These are phyloP conservation scores for Phaenicophaeus curvirostris DNA, from an alignment of 2,797 vertebrate genomes.

Conservation along the genomic window DNA sequence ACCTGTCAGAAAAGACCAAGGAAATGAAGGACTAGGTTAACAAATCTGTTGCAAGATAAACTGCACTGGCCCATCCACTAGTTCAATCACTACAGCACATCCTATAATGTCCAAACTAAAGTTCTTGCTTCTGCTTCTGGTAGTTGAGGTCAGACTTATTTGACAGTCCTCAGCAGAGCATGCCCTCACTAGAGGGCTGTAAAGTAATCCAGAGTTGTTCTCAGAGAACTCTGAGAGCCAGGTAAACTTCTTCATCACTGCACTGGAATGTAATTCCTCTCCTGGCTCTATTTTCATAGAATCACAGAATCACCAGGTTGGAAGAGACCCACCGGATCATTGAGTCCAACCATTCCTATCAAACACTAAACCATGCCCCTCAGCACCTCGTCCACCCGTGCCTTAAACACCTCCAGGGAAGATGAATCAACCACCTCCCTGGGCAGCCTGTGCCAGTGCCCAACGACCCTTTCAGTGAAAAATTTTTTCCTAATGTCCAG, in stretches of 20 bases:
- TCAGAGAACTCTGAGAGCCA: neutral
- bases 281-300: neutral
- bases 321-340: too few relatives aligned
- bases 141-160: neutral
- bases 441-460: too few relatives aligned
- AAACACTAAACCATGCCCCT: too few relatives aligned
- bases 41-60: neutral
- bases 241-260: neutral
- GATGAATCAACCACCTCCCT: too few relatives aligned
- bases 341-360: too few relatives aligned
- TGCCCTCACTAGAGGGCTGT: accelerated
- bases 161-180: neutral
- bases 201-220: neutral
- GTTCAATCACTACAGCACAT: neutral
- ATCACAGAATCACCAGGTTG: too few relatives aligned
- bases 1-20: neutral
- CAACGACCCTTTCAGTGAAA: too few relatives aligned
- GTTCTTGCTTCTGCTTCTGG: neutral
- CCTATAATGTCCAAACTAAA: neutral
- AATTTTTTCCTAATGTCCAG: too few relatives aligned
- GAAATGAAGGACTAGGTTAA: neutral
- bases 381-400: too few relatives aligned
- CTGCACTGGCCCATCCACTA: neutral
- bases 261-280: neutral
- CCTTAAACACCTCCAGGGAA: too few relatives aligned